Conservation (phyloP, 2,113 vertebrate species). For the Cyanoramphus novaezelandiae region DNA sequence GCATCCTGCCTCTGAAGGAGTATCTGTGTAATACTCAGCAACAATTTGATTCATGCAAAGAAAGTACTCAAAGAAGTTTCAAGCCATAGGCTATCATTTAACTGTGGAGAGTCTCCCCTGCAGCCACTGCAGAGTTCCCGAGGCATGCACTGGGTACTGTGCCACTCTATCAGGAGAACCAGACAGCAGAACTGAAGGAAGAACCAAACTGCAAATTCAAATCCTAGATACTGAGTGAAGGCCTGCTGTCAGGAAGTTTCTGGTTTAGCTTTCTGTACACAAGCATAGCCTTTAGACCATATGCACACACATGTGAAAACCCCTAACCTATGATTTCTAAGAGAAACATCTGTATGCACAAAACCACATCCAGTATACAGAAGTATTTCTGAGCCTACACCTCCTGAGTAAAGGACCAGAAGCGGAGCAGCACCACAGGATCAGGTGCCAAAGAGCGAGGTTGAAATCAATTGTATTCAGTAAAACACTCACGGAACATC, state of each 20-base stretch:
- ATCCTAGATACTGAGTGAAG: background rate
- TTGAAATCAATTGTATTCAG: background rate
- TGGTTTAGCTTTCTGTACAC: background rate
- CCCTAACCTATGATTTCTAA: background rate
- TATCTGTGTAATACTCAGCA: background rate
- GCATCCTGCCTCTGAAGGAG: background rate
- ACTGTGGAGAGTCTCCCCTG: background rate
- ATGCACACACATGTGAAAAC: background rate
- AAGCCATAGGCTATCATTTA: background rate
- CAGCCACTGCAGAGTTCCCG: background rate
- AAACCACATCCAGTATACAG: background rate
- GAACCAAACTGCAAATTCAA: background rate
- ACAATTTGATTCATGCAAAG: background rate
- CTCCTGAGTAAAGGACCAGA: background rate
- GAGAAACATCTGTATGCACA: rapidly evolving
- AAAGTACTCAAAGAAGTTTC: background rate
- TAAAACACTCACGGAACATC: rapidly evolving
- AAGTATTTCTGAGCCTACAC: background rate
- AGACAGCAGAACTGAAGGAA: background rate
- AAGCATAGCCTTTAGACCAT: background rate
- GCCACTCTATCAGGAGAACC: background rate
- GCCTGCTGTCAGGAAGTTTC: background rate
- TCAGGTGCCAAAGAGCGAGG: background rate
- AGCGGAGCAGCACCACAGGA: background rate
- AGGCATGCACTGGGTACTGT: background rate